Percentiles rank a stretch among this genome's conserved stretches.
Conservation (phyloP, 1,140 invertebrate genomes). For the Phymastichus coffea region DNA sequence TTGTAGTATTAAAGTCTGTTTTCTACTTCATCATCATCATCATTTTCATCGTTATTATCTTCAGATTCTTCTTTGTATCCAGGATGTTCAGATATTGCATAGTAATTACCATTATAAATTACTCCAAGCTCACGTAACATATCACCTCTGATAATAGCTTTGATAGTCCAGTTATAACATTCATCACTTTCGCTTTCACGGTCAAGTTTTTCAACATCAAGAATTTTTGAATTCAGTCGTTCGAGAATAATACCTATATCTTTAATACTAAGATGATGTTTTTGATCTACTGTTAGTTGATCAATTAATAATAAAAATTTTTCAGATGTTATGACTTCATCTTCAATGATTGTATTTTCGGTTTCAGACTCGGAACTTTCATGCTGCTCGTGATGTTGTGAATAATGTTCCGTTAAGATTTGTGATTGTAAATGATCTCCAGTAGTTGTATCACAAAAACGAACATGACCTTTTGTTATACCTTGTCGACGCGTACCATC, state of each 20-base stretch:
- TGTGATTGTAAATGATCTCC: slow-evolving; percentile 53
- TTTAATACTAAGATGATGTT: slow-evolving; percentile 87
- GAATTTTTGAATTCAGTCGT: slow-evolving; percentile 85
- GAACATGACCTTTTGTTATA: slow-evolving; percentile 55
- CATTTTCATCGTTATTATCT: slow-evolving; percentile 76
- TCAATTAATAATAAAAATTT: slow-evolving; percentile 91
- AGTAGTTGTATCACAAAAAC: slow-evolving; percentile 53
- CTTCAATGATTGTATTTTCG: slow-evolving; percentile 87
- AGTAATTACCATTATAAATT: slow-evolving; percentile 94
- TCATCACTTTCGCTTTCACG: slow-evolving; percentile 87
- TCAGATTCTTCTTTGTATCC: slow-evolving; percentile 86
- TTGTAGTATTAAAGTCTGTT: slow-evolving; percentile 77
- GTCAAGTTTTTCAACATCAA: slow-evolving; percentile 89
- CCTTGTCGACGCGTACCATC: slow-evolving; percentile 52
- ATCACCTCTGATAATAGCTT: slow-evolving; percentile 87
- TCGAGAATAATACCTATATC: slow-evolving; percentile 94
- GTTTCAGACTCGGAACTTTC: slow-evolving; percentile 90
- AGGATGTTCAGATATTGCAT: slow-evolving; percentile 91
- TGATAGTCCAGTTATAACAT: slow-evolving; percentile 93
- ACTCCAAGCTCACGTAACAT: slow-evolving; percentile 86
- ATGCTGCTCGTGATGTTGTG: slow-evolving; percentile 51
- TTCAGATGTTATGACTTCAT: slow-evolving; percentile 83
- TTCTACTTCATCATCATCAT: slow-evolving; percentile 77
- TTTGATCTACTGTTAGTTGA: slow-evolving; percentile 87
- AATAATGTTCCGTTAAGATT: too few relatives aligned